These are phyloP conservation scores for Crambe crambe DNA, from an alignment of 37 sponge, comb jelly and placozoan genomes.

Conservation along the genomic window DNA sequence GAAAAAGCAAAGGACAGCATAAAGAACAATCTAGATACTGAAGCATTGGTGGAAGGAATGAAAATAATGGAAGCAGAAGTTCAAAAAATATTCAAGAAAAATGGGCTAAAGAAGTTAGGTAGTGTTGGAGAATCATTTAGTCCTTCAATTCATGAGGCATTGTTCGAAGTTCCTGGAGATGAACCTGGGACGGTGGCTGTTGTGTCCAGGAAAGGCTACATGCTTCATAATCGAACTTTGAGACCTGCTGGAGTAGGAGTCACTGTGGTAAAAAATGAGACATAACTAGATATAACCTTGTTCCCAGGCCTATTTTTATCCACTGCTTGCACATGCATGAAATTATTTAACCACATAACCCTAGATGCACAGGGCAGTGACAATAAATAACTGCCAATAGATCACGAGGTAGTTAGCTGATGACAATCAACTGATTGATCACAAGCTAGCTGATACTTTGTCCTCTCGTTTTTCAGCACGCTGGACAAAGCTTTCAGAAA, in stretches of 20 bases:
- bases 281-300: too few relatives aligned
- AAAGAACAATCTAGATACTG: conserved; percentile 33
- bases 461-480: too few relatives aligned
- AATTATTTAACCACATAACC: too few relatives aligned
- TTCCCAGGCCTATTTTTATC: too few relatives aligned
- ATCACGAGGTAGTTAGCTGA: too few relatives aligned
- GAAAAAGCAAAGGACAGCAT: conserved; percentile 89
- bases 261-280: conserved; percentile 34
- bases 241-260: conserved; percentile 97
- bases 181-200: conserved; percentile 79
- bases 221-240: conserved; percentile 85
- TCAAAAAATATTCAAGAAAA: conserved; percentile 80
- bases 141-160: conserved; percentile 91
- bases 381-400: too few relatives aligned
- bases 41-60: conserved; percentile 79
- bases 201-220: conserved; percentile 83
- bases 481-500: too few relatives aligned
- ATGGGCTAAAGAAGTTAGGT: conserved; percentile 76
- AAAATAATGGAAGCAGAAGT: conserved; percentile 86
- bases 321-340: too few relatives aligned
- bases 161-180: conserved; percentile 90
- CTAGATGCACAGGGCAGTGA: too few relatives aligned
- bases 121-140: conserved; percentile 88
- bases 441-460: too few relatives aligned
- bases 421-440: too few relatives aligned